phyloP scores from a whole-genome alignment of 1,140 invertebrate genomes.

The Harpegnathos saltator region DNA sequence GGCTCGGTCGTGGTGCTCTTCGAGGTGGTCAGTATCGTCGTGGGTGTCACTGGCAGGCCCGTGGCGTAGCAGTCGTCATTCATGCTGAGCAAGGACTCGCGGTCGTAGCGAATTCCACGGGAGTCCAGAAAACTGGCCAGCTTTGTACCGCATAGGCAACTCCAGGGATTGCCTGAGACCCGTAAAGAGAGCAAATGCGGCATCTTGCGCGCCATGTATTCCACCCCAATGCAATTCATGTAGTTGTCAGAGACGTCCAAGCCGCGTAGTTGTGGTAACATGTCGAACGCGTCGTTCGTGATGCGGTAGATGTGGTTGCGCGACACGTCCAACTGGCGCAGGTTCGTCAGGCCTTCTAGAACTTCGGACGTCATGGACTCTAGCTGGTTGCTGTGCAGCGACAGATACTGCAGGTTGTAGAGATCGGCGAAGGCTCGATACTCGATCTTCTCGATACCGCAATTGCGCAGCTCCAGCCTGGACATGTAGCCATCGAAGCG shows the following conservation, averaged over 20 bases:
- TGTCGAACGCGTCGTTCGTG: conserved; percentile 72
- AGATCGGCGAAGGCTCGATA: conserved; percentile 69
- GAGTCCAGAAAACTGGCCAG: conserved; percentile 67
- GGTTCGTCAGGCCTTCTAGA: conserved; percentile 55
- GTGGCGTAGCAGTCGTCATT: conserved; percentile 68
- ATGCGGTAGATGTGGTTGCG: conserved; percentile 74
- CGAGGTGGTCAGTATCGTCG: conserved; percentile 12
- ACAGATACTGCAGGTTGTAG: conserved; percentile 64
- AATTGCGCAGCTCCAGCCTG: conserved; percentile 73
- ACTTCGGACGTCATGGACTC: conserved; percentile 57
- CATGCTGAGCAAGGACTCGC: conserved; percentile 45
- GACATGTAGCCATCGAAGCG: conserved; percentile 74
- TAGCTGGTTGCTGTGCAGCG: conserved; percentile 71
- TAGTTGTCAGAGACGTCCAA: conserved; percentile 75
- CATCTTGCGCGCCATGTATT: conserved; percentile 64
- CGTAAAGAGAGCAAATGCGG: conserved; percentile 59
- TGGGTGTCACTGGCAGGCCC: neutral
- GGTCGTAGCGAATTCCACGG: conserved; percentile 69
- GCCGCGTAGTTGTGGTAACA: conserved; percentile 56
- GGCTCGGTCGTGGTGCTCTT: conserved; percentile 23
- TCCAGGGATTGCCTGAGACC: conserved; percentile 76
- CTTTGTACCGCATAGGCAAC: conserved; percentile 72
- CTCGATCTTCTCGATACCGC: conserved; percentile 72
- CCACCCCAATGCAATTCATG: conserved; percentile 77
- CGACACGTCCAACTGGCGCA: conserved; percentile 72